Evolutionary conservation across 2,888 invertebrate genomes (phyloP).

Genomic region (Mermis nigrescens): DNA sequence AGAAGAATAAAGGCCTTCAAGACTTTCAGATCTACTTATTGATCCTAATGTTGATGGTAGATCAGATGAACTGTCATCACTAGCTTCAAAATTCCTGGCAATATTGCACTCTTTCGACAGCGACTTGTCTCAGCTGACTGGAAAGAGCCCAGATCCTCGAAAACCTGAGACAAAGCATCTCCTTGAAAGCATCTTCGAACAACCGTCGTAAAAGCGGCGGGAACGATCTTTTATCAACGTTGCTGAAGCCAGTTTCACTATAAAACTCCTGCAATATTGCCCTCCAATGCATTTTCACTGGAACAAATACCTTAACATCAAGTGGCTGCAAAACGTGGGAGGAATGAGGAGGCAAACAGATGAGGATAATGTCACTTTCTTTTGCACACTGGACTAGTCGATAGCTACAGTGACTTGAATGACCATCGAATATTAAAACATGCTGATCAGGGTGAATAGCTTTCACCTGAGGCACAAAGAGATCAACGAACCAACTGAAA

Average conservation of each 20-base stretch:
- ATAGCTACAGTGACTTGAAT: background rate
- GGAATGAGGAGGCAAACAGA: conserved; percentile 16
- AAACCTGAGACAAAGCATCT: background rate
- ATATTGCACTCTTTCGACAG: too few relatives aligned
- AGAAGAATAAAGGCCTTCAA: too few relatives aligned
- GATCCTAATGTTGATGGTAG: too few relatives aligned
- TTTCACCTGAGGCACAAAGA: background rate
- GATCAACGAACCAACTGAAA: background rate
- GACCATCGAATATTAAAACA: background rate
- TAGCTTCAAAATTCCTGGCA: too few relatives aligned
- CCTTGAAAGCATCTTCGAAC: background rate
- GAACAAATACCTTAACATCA: conserved; percentile 16
- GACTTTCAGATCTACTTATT: too few relatives aligned
- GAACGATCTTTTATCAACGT: background rate
- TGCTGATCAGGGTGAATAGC: background rate
- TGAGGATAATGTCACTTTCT: background rate
- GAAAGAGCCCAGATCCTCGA: background rate
- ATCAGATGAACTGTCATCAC: too few relatives aligned
- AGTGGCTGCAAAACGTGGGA: conserved; percentile 19
- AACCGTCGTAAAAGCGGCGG: background rate
- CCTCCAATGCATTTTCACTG: conserved; percentile 15
- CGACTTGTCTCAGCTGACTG: too few relatives aligned
- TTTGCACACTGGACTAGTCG: background rate
- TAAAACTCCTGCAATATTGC: background rate
- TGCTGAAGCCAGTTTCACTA: background rate